phyloP scores from a whole-genome alignment of 2,113 vertebrate species.

The Mionectes macconnelli region DNA sequence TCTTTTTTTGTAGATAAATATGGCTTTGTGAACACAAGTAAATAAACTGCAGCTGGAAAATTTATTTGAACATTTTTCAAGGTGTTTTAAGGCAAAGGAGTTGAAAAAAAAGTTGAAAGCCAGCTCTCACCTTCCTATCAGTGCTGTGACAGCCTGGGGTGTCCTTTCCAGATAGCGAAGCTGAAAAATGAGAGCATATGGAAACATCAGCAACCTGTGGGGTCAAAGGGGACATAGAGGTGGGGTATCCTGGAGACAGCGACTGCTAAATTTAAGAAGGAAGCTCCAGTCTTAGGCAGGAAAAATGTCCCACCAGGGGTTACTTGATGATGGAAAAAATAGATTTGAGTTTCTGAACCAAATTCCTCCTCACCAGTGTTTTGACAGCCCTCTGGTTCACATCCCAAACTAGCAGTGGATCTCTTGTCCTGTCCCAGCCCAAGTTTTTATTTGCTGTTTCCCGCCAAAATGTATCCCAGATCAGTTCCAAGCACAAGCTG shows the following conservation, averaged over 20 bases:
- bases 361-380: background rate
- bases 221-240: background rate
- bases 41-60: slow-evolving; percentile 19
- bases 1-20: slow-evolving; percentile 1
- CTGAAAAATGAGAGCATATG: background rate
- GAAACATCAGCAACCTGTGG: background rate
- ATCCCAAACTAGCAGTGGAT: background rate
- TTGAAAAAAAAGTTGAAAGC: slow-evolving; percentile 6
- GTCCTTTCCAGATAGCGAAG: background rate
- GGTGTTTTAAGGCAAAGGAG: background rate
- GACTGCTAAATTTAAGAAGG: rapidly evolving
- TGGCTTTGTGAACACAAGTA: slow-evolving; percentile 12
- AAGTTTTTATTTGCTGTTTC: background rate
- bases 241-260: background rate
- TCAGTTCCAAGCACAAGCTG: background rate
- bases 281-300: background rate
- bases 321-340: background rate
- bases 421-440: background rate
- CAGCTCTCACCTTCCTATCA: background rate
- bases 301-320: background rate
- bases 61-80: slow-evolving; percentile 6
- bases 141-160: background rate
- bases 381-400: background rate
- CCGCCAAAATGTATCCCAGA: too few species aligned
- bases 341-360: background rate